Base-by-base conservation (phyloP, 2,888 invertebrate genomes). In the Steinernema hermaphroditum region DNA sequence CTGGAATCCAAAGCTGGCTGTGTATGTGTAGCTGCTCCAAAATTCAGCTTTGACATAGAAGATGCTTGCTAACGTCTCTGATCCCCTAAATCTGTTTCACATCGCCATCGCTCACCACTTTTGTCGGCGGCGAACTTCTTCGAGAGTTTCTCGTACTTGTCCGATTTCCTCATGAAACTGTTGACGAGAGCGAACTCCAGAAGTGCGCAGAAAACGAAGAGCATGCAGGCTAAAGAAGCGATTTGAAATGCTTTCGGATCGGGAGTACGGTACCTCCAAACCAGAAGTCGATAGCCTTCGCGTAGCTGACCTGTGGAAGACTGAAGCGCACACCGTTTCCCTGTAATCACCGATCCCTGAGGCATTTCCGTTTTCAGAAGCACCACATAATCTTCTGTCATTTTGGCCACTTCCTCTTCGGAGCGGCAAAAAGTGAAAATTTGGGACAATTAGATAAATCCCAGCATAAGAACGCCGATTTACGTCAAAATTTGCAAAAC, bases 181-280 rank as follows among this genome's bases (percentile, higher is more conserved):
- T 84, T 84, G 70, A 84, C 82, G 32, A 82, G 79, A 14, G 84
- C 84, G 74, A 83, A 84, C 57, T 84, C 84, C 46, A 84, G 76
- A 50, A 84, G 78, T 19, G 83, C 82, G 49, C 78, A 77, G 75
- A 83, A 83, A 43, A 83, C 83, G 70, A 83, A 83, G 49, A 83
- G 72, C 83, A 83, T 82, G 68, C 83, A 83, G 34, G 80, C 83
- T 82, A 77, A 24, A 46, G 50, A 50, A 22, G 44, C 34, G 41
- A 73, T 24, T n/a, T 73, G 37, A 27, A 73, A 43, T 22, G 24
- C n/a, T 69, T 12, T 69, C 43, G 24, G 41, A 22, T 1, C 44
- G n/a, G 37, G 44, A 24, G 2, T 69, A 32, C 27, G 29, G 73
- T 68, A 82, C 83, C 81, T 75, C 82, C 83, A 75, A 79, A 83